These are phyloP conservation scores for Ceratina japonica DNA, from an alignment of 1,140 invertebrate genomes.

Conservation along the genomic window DNA sequence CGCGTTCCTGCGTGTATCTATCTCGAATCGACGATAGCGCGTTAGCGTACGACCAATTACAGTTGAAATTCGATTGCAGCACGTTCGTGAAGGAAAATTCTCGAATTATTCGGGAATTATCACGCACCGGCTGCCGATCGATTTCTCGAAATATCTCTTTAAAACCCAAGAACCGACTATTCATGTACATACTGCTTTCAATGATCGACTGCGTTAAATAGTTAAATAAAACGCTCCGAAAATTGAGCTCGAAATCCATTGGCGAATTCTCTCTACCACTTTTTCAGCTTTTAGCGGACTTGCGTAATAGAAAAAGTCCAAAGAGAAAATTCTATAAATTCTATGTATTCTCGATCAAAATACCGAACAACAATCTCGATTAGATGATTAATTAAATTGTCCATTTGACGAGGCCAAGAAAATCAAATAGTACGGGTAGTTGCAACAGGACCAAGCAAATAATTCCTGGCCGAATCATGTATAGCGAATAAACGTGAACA, in stretches of 20 bases:
- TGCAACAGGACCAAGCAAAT: slow-evolving; percentile 12
- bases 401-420: background rate
- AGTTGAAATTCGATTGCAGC: background rate
- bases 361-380: background rate
- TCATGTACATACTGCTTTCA: background rate
- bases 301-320: too few species aligned
- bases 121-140: background rate
- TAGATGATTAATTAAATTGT: slow-evolving; percentile 9
- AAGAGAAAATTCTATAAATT: too few species aligned
- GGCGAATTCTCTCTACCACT: too few species aligned
- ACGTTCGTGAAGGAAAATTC: background rate
- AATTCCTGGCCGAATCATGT: background rate
- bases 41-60: slow-evolving; percentile 15
- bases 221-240: background rate
- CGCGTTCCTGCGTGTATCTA: slow-evolving; percentile 17
- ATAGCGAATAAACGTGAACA: slow-evolving; percentile 10
- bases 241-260: too few species aligned
- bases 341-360: background rate
- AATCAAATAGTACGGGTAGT: slow-evolving; percentile 1
- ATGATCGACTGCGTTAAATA: background rate
- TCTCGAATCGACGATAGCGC: background rate
- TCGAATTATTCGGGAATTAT: slow-evolving; percentile 16
- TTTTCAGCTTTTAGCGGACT: too few species aligned
- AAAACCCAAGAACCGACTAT: background rate
- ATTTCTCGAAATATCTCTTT: background rate